These are phyloP conservation scores for Semotilus atromaculatus DNA, from an alignment of 2,797 vertebrate genomes.

Conservation along the genomic window DNA sequence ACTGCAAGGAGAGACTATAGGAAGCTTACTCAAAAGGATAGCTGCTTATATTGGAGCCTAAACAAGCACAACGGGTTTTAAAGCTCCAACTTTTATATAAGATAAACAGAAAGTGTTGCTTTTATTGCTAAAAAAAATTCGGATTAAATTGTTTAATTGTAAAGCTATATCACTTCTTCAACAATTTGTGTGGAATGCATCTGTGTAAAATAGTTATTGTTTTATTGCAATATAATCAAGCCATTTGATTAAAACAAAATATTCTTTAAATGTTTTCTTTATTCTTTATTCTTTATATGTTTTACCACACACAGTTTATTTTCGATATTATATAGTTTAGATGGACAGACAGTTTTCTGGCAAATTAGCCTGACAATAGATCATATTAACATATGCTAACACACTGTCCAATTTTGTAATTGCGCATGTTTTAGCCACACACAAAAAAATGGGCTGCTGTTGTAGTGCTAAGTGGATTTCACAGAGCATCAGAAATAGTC, in stretches of 20 bases:
- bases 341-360: not conserved
- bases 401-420: not conserved
- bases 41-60: not conserved
- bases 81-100: not conserved
- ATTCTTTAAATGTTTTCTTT: too few relatives aligned
- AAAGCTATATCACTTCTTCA: not conserved
- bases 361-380: not conserved
- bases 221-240: not conserved
- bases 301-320: not conserved
- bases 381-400: not conserved
- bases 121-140: not conserved
- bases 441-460: not conserved
- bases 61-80: not conserved
- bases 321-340: not conserved
- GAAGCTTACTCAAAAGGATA: constrained; percentile 13
- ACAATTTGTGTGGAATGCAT: not conserved
- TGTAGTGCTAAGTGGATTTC: constrained; percentile 33
- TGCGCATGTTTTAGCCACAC: not conserved
- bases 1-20: not conserved
- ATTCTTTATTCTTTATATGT: too few relatives aligned
- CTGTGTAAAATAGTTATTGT: not conserved
- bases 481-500: constrained; percentile 60
- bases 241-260: not conserved
- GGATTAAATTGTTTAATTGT: not conserved
- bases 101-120: not conserved